phyloP scores from a whole-genome alignment of 2,888 invertebrate species.

The Epinotia ramella region DNA sequence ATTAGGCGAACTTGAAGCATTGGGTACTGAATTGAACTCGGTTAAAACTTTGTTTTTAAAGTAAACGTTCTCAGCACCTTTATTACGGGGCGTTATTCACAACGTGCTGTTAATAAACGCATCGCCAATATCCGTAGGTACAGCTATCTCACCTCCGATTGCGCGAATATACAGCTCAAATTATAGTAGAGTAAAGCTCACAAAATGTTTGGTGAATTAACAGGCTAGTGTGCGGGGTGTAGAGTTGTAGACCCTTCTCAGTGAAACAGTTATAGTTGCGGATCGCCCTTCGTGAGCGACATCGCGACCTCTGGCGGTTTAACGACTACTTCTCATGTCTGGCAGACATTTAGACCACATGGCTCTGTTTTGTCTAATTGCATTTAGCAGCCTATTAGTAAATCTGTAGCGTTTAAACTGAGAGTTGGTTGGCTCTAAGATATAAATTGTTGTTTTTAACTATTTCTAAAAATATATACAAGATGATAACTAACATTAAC shows the following conservation, averaged over 20 bases:
- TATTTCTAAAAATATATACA: not conserved
- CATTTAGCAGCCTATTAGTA: slow-evolving; percentile 12
- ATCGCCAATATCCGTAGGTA: too few species aligned
- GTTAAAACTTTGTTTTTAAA: slow-evolving; percentile 2
- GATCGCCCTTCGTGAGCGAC: not conserved
- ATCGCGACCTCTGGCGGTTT: slow-evolving; percentile 16
- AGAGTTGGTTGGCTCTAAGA: not conserved
- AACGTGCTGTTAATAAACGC: too few species aligned
- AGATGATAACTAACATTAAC: too few species aligned
- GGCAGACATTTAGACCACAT: slow-evolving; percentile 22
- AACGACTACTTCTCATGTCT: slow-evolving; percentile 24
- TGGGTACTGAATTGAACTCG: too few species aligned
- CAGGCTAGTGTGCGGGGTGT: not conserved
- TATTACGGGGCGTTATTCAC: too few species aligned
- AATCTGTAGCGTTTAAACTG: slow-evolving; percentile 3
- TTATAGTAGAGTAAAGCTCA: not conserved
- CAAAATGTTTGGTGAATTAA: slow-evolving; percentile 1
- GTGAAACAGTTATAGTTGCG: not conserved
- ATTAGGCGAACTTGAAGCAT: too few species aligned
- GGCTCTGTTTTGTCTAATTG: slow-evolving; percentile 4
- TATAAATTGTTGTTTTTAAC: not conserved
- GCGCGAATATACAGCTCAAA: not conserved
- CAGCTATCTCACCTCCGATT: too few species aligned
- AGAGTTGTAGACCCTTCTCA: not conserved
- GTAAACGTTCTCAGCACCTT: not conserved